A percentile compares a stretch with the other conserved stretches of the same genome.
Conservation (phyloP, 2,113 vertebrate genomes). For the Cephalopterus ornatus region DNA sequence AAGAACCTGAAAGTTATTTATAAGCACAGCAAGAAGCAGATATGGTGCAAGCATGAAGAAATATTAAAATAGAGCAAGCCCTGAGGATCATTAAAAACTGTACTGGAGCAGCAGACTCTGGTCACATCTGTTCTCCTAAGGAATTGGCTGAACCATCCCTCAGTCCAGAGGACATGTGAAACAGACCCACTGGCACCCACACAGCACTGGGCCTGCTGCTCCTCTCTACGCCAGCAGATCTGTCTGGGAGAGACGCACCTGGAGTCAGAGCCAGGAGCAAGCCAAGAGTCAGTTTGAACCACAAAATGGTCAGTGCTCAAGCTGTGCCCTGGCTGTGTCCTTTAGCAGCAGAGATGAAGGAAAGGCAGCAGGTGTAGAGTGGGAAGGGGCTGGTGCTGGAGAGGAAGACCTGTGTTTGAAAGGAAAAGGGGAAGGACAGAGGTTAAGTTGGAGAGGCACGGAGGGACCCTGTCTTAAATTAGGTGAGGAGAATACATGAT, state of each 20-base stretch:
- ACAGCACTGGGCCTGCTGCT: background rate
- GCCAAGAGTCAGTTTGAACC: background rate
- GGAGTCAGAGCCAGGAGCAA: background rate
- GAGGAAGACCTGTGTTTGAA: background rate
- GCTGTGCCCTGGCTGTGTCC: background rate
- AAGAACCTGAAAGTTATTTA: background rate
- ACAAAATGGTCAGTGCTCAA: background rate
- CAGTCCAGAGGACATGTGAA: background rate
- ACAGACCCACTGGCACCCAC: fast-evolving
- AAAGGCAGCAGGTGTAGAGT: background rate
- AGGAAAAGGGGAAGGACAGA: background rate
- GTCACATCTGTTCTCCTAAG: background rate
- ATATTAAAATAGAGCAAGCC: background rate
- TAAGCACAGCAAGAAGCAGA: background rate
- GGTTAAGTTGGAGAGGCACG: no score
- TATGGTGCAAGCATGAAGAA: background rate
- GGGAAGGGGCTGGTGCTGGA: background rate
- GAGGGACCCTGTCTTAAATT: background rate
- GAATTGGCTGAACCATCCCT: background rate
- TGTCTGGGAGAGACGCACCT: background rate
- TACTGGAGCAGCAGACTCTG: background rate
- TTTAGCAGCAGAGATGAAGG: background rate
- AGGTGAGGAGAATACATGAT: background rate
- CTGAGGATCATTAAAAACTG: background rate
- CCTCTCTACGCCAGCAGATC: background rate